Evolutionary conservation across 2,888 invertebrate genomes (phyloP).

Genomic region (Margaritifera margaritifera): DNA sequence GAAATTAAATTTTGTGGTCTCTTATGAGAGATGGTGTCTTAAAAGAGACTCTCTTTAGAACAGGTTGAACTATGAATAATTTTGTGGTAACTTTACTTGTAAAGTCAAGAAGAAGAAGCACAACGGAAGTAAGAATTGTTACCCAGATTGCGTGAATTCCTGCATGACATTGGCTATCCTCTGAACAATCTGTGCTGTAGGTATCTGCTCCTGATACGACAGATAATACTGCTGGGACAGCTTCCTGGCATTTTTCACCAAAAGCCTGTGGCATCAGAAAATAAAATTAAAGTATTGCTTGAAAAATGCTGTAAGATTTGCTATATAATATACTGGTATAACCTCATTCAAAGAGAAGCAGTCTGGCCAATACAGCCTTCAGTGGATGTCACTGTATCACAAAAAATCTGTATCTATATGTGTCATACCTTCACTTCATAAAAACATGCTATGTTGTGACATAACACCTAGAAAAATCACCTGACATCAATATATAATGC

Average conservation of each 20-base stretch:
- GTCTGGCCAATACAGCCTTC: not conserved
- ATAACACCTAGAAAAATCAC: too few species aligned
- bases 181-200: constrained; percentile 96
- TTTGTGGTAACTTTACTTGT: too few species aligned
- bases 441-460: too few species aligned
- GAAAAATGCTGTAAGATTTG: not conserved
- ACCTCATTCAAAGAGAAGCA: not conserved
- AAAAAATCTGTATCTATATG: too few species aligned
- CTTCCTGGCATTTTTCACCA: constrained; percentile 93
- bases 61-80: too few species aligned
- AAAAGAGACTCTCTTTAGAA: too few species aligned
- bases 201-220: constrained; percentile 94
- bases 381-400: too few species aligned
- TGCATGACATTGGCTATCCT: constrained; percentile 98
- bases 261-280: constrained; percentile 70
- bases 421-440: too few species aligned
- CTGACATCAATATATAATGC: too few species aligned
- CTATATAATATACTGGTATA: not conserved
- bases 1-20: too few species aligned
- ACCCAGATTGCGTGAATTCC: constrained; percentile 99
- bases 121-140: constrained; percentile 35
- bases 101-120: not conserved
- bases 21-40: too few species aligned
- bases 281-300: too few species aligned
- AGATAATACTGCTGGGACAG: constrained; percentile 95